Base-by-base conservation (phyloP, 2,797 vertebrate genomes). In the Rhinichthys osculus region DNA sequence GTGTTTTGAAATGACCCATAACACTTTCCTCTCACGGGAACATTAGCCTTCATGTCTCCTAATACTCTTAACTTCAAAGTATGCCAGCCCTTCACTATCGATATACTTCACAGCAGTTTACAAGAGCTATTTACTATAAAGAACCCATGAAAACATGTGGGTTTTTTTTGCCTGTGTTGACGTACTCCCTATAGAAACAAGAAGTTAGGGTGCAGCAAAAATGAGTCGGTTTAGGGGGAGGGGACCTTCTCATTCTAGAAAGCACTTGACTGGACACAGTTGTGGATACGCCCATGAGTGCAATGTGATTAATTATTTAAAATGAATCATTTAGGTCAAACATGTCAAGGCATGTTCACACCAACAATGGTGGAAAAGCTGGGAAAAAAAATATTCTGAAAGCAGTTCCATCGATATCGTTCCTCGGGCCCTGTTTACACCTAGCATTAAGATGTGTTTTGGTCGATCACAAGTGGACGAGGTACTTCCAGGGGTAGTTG, bases 31-130 rank as follows among this genome's bases (percentile, higher is more conserved):
- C 84, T 87, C 52, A 82, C 54, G 38, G 81, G 78, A 87, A 87
- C 81, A 87, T 89, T 88, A 73, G 81, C 16, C 27, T 78, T 82
- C 44, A 42, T 72, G 82, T 86, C 77, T 81, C 69, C 82, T 86
- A 84, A 87, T 79, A 47, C 66, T 71, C 59, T 66, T 70, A 57
- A 82, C 83, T 69, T 78, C 85, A 88, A 85, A 87, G 81, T 81
- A 80, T 86, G 66, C 71, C 86, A 83, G 69, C 76, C 10, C 33
- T 69, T 81, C 10, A 69, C 35, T 76, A 76, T 47, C 7, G 17
- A 64, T 62, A 85, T 78, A 84, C 69, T 84, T 79, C 44, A 74
- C 62, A 35, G 87, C 8, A 77, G 62, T 86, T 87, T 76, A 40
- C 62, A 81, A 82, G 82, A 76, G 40, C 70, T 80, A 72, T 81